phyloP scores from a whole-genome alignment of 1,140 invertebrate genomes.

The Nasonia giraulti region DNA sequence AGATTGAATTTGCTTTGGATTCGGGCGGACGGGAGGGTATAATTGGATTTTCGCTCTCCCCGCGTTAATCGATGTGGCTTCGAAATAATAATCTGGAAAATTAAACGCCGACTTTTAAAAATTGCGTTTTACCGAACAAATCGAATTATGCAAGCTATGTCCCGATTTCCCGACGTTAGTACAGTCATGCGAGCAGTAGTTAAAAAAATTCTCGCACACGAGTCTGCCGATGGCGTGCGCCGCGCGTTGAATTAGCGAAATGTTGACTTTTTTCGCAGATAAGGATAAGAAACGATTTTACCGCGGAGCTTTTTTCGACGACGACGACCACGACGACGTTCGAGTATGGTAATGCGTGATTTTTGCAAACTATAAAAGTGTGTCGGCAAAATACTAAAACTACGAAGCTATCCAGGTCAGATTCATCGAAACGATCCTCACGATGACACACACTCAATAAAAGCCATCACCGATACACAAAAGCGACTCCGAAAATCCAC shows the following conservation, averaged over 20 bases:
- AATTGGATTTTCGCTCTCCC: background rate
- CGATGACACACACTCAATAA: background rate
- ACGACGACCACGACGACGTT: too few relatives aligned
- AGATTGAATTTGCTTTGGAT: background rate
- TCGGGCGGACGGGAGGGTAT: background rate
- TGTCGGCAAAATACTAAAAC: too few relatives aligned
- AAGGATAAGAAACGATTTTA: slow-evolving; percentile 6
- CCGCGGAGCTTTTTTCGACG: background rate
- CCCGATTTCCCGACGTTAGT: too few relatives aligned
- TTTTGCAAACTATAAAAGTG: too few relatives aligned
- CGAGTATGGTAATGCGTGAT: too few relatives aligned
- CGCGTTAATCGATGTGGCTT: too few relatives aligned
- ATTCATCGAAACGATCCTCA: too few relatives aligned
- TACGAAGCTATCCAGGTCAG: too few relatives aligned
- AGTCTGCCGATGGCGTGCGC: background rate
- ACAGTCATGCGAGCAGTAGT: too few relatives aligned
- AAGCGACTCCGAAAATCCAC: background rate
- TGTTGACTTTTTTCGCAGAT: background rate
- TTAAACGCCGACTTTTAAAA: background rate
- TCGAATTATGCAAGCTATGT: background rate
- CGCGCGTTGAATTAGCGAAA: background rate
- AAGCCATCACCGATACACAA: background rate
- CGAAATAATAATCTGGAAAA: too few relatives aligned
- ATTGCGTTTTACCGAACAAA: background rate
- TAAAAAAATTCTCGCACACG: too few relatives aligned